Evolutionary conservation across 2,113 vertebrate species (phyloP), one percentile per base, ranked within the genome.

Genomic region (Osmerus mordax): DNA sequence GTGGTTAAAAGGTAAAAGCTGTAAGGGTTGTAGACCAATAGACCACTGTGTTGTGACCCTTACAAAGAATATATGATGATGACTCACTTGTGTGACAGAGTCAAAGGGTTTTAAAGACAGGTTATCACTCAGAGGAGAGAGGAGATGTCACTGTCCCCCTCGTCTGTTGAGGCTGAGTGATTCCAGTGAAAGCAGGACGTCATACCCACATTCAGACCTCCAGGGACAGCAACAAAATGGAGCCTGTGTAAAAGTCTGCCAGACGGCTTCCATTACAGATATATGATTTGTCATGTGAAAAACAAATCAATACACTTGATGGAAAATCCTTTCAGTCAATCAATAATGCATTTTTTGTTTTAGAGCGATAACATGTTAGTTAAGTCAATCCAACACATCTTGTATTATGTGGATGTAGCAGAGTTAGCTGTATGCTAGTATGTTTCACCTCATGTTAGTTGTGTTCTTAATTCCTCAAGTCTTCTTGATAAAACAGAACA

Each of bases 221-320:
- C 13, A 19, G 58, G 58, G 58, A 60, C 15, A 68, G 41, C 61
- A 54, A 67, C 58, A 64, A 64, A 78, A 76, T 78, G 68, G 59
- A 36, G 18, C 32, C 59, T 64, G 61, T 68, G 32, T 69, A 56
- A 19, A 23, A 67, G 12, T 65, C 36, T 79, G 69, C 21, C 74
- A 70, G 58, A 21, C 36, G 54, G 53, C 67, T 73, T 76, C 58
- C 56, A 77, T 77, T 67, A 80, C 53, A 67, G 70, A 76, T 70
- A 56, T 41, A 36, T 11, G 23, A 47, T 13, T 15, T 55, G 23
- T 64, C 25, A 51, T 75, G 58, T 63, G 62, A 29, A 25, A 28
- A 2, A 62, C 25, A 15, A 61, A 28, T 62, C 14, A 62, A 62
- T 47, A 47, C 9, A 9, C 41, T 47, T 47, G 60, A 25, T 62